Evolutionary conservation across 1,140 invertebrate genomes (phyloP).

Genomic region (Gryon sp.): DNA sequence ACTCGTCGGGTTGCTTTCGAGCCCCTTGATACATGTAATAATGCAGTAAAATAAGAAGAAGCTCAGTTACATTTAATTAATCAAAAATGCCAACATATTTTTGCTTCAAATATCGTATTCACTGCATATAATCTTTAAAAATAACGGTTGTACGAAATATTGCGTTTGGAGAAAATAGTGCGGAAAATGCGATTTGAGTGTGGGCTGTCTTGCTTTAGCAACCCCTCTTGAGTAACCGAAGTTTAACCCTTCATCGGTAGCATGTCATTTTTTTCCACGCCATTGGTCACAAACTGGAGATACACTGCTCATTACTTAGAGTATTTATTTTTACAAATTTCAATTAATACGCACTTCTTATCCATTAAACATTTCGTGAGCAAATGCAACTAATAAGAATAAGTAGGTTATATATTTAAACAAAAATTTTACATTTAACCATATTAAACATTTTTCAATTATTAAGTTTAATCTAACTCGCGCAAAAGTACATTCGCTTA

Average conservation of each 20-base stretch:
- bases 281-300: slow-evolving; percentile 41
- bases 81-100: no score
- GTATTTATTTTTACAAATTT: slow-evolving; percentile 58
- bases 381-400: neutral
- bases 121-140: slow-evolving; percentile 23
- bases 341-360: slow-evolving; percentile 33
- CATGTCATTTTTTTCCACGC: slow-evolving; percentile 56
- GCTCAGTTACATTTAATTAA: no score
- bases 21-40: no score
- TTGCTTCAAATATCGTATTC: no score
- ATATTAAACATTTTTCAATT: no score
- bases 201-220: slow-evolving; percentile 48
- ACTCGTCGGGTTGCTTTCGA: neutral
- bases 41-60: no score
- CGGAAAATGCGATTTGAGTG: slow-evolving; percentile 55
- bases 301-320: slow-evolving; percentile 40
- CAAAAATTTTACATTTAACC: no score
- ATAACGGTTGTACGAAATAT: slow-evolving; percentile 37
- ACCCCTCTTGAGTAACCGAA: slow-evolving; percentile 58
- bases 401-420: neutral
- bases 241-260: slow-evolving; percentile 61
- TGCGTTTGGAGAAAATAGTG: slow-evolving; percentile 55
- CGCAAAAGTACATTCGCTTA: no score
- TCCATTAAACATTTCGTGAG: slow-evolving; percentile 17
- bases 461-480: no score